A percentile compares a stretch with the other conserved stretches of the same genome.
Conservation (phyloP, 2,888 invertebrate genomes). For the Spodoptera littoralis region DNA sequence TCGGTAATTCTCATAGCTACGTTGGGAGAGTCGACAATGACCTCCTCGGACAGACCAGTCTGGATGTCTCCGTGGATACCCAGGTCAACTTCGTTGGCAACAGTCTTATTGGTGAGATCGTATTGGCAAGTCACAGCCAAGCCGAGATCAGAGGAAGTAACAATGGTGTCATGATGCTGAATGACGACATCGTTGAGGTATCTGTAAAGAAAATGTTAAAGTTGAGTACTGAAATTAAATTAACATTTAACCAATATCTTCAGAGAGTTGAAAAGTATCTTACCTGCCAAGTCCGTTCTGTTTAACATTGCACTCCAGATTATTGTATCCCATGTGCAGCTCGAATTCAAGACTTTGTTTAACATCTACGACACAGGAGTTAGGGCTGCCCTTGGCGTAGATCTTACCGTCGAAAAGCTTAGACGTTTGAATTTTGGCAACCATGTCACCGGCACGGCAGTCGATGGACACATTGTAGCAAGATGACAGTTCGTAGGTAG, state of each 20-base stretch:
- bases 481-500: conserved; percentile 97
- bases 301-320: conserved; percentile 97
- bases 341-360: conserved; percentile 96
- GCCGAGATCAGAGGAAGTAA: conserved; percentile 97
- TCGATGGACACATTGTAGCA: conserved; percentile 98
- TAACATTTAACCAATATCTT: not conserved
- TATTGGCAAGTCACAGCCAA: conserved; percentile 98
- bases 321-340: conserved; percentile 96
- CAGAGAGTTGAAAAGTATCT: conserved; percentile 50
- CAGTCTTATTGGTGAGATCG: conserved; percentile 97
- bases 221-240: conserved; percentile 11
- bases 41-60: conserved; percentile 96
- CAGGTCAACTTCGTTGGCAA: conserved; percentile 96
- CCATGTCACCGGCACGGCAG: conserved; percentile 97
- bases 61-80: conserved; percentile 96
- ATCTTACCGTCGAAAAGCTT: conserved; percentile 98
- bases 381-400: conserved; percentile 97
- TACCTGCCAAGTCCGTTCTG: conserved; percentile 95
- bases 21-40: conserved; percentile 97
- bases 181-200: conserved; percentile 97
- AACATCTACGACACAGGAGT: conserved; percentile 96
- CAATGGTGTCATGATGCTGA: conserved; percentile 98
- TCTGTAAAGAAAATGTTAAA: conserved; percentile 66
- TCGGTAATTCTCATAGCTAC: conserved; percentile 98
- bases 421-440: conserved; percentile 96